Conservation (phyloP, 2,888 invertebrate genomes). For the Shargacucullia verbasci region DNA sequence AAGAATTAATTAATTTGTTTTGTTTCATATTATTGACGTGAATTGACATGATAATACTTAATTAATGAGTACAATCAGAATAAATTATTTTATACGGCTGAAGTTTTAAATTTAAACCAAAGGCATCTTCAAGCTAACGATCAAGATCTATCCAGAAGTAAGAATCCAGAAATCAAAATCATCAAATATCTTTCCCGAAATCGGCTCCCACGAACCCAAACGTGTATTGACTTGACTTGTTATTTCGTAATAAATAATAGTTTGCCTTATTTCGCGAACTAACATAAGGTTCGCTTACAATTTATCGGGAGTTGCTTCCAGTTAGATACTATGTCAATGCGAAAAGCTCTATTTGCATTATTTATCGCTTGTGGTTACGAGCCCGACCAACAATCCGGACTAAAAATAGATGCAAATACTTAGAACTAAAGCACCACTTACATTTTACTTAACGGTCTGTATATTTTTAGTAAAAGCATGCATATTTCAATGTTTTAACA, state of each 20-base stretch:
- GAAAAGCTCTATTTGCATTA: constrained; percentile 74
- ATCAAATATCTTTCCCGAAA: no score
- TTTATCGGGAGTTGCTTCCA: constrained; percentile 51
- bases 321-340: constrained; percentile 63
- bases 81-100: no score
- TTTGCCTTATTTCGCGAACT: no score
- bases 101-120: no score
- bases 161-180: no score
- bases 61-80: no score
- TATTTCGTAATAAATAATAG: no score
- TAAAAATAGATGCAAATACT: constrained; percentile 78
- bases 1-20: constrained; percentile 35
- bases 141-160: no score
- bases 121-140: no score
- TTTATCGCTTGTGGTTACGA: constrained; percentile 75
- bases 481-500: constrained; percentile 39
- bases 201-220: no score
- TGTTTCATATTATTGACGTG: constrained; percentile 29
- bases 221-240: constrained; percentile 22
- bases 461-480: constrained; percentile 55
- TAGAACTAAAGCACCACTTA: constrained; percentile 65
- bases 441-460: constrained; percentile 59
- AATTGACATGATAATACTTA: constrained; percentile 36
- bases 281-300: constrained; percentile 25
- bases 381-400: constrained; percentile 74